phyloP scores from a whole-genome alignment of 2,888 invertebrate genomes.

The Drosophila greeni region DNA sequence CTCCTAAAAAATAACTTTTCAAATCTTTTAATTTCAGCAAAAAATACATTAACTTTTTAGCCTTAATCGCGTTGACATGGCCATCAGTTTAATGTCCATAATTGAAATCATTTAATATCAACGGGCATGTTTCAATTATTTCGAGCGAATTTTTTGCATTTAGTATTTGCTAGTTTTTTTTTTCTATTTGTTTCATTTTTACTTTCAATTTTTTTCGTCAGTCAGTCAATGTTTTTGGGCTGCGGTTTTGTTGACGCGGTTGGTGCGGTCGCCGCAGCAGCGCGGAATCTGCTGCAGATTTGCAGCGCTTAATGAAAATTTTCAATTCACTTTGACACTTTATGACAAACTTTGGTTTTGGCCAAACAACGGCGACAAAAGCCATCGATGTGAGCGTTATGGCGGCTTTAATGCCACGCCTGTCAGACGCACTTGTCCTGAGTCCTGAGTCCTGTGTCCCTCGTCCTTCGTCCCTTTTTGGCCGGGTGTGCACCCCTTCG shows the following conservation, averaged over 20 bases:
- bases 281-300: constrained; percentile 57
- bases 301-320: constrained; percentile 69
- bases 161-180: constrained; percentile 25
- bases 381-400: constrained; percentile 49
- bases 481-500: neutral
- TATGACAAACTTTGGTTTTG: constrained; percentile 71
- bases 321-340: constrained; percentile 73
- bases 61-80: constrained; percentile 19
- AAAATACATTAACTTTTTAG: constrained; percentile 14
- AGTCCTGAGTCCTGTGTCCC: constrained; percentile 11
- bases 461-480: neutral
- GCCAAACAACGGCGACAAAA: constrained; percentile 19
- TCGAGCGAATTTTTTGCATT: constrained; percentile 13
- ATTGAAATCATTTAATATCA: constrained; percentile 31
- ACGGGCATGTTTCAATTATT: constrained; percentile 29
- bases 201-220: constrained; percentile 13
- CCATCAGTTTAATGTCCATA: constrained; percentile 13
- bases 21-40: neutral
- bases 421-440: constrained; percentile 52
- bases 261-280: constrained; percentile 53
- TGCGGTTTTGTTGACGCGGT: constrained; percentile 57
- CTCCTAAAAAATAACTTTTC: neutral
- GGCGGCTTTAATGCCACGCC: constrained; percentile 54
- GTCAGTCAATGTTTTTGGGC: constrained; percentile 31
- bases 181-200: neutral